A percentile compares a stretch with the other conserved stretches of the same genome.
phyloP scores from a whole-genome alignment of 2,797 vertebrate genomes.

The Alcedo quadribrachys region DNA sequence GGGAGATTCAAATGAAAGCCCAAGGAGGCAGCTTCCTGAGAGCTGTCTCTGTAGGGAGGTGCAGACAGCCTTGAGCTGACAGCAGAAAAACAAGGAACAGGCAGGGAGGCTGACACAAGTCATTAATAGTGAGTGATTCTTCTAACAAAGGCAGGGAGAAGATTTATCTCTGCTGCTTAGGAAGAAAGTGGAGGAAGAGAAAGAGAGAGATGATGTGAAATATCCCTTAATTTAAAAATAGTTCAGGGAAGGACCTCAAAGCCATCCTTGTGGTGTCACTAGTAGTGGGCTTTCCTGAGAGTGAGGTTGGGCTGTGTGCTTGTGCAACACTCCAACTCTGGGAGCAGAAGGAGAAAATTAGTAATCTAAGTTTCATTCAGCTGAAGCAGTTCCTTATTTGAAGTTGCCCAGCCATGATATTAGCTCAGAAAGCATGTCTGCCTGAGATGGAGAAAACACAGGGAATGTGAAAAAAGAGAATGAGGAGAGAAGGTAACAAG shows the following conservation, averaged over 20 bases:
- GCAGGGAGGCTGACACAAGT: neutral
- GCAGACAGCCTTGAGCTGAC: neutral
- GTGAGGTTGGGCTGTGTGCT: rapidly evolving
- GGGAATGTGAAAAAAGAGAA: neutral
- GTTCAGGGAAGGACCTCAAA: neutral
- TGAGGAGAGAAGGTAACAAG: neutral
- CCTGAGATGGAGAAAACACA: neutral
- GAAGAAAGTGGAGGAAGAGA: neutral
- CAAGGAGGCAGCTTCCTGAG: neutral
- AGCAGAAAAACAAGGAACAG: neutral
- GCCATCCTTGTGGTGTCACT: neutral
- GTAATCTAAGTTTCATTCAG: neutral
- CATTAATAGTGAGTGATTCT: neutral
- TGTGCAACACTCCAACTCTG: neutral
- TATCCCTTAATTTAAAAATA: neutral
- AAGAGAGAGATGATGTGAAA: neutral
- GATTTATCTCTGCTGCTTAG: neutral
- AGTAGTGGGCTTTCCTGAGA: neutral
- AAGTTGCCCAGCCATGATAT: neutral
- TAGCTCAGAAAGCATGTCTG: neutral
- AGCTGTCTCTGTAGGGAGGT: neutral
- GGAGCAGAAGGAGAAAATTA: neutral
- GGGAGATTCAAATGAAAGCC: neutral
- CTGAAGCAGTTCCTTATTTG: neutral
- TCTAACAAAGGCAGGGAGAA: neutral